A percentile compares a stretch with the other conserved stretches of the same genome.
These are phyloP conservation scores for Perodicticus potto DNA, from an alignment of 2,797 vertebrate species.

Conservation along the genomic window DNA sequence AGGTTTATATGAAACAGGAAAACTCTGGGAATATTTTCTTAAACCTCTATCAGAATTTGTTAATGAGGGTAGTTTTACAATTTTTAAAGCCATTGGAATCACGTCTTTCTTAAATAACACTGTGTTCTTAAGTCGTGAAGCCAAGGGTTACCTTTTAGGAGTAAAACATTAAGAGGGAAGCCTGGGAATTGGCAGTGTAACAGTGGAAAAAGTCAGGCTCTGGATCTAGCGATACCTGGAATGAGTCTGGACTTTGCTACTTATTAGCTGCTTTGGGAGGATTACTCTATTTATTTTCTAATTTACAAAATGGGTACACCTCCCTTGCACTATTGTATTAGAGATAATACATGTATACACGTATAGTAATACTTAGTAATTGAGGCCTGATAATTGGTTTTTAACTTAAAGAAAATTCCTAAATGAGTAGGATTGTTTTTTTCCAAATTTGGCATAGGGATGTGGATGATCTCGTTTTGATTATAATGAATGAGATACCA, in stretches of 20 bases:
- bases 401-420: constrained; percentile 7
- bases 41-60: not conserved
- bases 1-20: not conserved
- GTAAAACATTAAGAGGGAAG: not conserved
- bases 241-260: not conserved
- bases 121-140: constrained; percentile 13
- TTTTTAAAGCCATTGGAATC: constrained; percentile 39
- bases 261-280: not conserved
- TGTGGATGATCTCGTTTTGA: not conserved
- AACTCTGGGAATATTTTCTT: not conserved
- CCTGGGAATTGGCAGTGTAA: not conserved
- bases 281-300: not conserved
- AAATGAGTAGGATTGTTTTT: not conserved
- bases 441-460: not conserved
- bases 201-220: not conserved
- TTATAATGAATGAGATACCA: not conserved
- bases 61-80: constrained; percentile 45
- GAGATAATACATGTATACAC: not conserved
- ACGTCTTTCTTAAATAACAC: constrained; percentile 26
- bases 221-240: not conserved
- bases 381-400: not conserved
- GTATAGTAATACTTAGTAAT: not conserved
- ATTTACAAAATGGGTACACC: constrained; percentile 17
- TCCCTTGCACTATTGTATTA: not conserved
- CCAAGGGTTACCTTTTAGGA: constrained; percentile 37